Evolutionary conservation across 2,797 vertebrate species (phyloP).

Genomic region (Sebastiscus albofasciatus): DNA sequence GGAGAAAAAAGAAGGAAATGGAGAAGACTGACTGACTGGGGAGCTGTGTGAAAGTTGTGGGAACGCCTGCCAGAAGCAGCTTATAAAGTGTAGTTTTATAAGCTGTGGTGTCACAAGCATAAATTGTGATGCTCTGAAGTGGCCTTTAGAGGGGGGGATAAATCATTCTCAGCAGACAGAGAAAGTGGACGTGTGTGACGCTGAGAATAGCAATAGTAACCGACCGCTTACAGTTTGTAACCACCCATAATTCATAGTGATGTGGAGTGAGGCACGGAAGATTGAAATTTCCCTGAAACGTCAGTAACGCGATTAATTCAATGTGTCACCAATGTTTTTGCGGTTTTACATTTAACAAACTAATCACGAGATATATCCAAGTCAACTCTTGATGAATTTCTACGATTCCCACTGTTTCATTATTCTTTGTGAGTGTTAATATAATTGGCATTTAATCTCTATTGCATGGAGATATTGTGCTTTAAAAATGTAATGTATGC

Average conservation of each 20-base stretch:
- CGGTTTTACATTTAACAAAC: conserved; percentile 6
- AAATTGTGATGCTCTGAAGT: conserved; percentile 54
- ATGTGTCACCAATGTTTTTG: background rate
- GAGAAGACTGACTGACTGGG: conserved; percentile 10
- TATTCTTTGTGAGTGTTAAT: conserved; percentile 7
- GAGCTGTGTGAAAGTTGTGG: conserved; percentile 49
- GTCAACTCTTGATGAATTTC: background rate
- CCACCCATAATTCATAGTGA: conserved; percentile 20
- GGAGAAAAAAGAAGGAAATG: conserved; percentile 19
- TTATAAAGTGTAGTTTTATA: conserved; percentile 65
- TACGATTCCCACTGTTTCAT: conserved; percentile 10
- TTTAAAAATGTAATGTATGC: conserved; percentile 30
- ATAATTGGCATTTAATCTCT: conserved; percentile 31
- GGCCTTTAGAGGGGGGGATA: conserved; percentile 57
- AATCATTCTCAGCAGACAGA: conserved; percentile 52
- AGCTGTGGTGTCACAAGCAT: conserved; percentile 53
- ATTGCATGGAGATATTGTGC: background rate
- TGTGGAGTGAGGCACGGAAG: background rate
- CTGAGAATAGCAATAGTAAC: conserved; percentile 23
- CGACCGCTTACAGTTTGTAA: conserved; percentile 21
- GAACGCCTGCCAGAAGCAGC: conserved; percentile 55
- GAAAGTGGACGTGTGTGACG: conserved; percentile 11
- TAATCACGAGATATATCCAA: background rate
- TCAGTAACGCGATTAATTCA: background rate
- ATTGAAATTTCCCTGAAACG: conserved; percentile 10